Evolutionary conservation across 2,888 invertebrate genomes (phyloP).

Genomic region (Drosophila bunnanda): DNA sequence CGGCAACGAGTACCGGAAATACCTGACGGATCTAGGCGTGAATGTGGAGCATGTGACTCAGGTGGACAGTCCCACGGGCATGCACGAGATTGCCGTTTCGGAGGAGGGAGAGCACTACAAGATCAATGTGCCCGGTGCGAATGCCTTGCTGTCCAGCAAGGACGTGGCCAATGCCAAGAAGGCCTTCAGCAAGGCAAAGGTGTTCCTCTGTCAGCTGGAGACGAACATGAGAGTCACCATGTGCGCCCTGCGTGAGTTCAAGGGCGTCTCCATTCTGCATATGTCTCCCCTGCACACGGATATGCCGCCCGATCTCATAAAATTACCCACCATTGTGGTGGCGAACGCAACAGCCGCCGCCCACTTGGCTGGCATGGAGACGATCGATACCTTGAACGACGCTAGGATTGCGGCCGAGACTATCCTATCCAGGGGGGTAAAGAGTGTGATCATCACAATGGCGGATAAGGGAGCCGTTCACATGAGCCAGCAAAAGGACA

Average conservation of each 20-base stretch:
- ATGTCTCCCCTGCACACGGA: constrained; percentile 92
- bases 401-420: constrained; percentile 87
- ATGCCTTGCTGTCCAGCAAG: constrained; percentile 87
- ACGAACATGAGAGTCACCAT: constrained; percentile 89
- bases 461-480: constrained; percentile 92
- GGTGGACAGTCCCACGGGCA: constrained; percentile 88
- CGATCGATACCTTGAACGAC: constrained; percentile 84
- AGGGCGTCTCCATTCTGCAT: constrained; percentile 93
- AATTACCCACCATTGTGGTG: constrained; percentile 92
- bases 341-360: constrained; percentile 95
- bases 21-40: constrained; percentile 88
- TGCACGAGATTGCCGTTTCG: constrained; percentile 95
- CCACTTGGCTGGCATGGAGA: constrained; percentile 86
- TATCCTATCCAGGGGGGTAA: constrained; percentile 89
- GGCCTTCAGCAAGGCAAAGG: constrained; percentile 86
- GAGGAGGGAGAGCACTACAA: constrained; percentile 96
- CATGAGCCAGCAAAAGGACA: constrained; percentile 81
- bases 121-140: constrained; percentile 95
- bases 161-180: constrained; percentile 88
- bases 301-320: constrained; percentile 87
- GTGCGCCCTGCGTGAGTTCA: constrained; percentile 87
- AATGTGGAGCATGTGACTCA: constrained; percentile 85
- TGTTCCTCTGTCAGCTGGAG: constrained; percentile 94
- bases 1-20: constrained; percentile 91
- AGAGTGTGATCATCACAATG: constrained; percentile 93